phyloP scores from a whole-genome alignment of 1,140 invertebrate species.

The Goniozus legneri region DNA sequence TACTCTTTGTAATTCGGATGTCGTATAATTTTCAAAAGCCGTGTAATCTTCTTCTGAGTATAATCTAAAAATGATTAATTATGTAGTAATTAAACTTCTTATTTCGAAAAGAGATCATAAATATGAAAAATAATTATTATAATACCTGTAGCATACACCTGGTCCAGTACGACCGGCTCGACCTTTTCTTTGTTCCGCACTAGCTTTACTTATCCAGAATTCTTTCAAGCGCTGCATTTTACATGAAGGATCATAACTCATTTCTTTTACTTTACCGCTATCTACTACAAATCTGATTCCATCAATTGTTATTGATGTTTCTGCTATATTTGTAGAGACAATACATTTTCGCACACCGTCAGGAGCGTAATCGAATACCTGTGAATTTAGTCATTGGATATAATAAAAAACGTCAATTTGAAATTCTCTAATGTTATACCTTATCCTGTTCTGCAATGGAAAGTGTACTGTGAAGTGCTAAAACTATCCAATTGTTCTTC shows the following conservation, averaged over 20 bases:
- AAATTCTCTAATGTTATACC: conserved; percentile 49
- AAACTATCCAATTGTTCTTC: conserved; percentile 85
- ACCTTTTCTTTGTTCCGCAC: conserved; percentile 95
- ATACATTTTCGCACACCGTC: conserved; percentile 95
- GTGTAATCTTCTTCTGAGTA: conserved; percentile 87
- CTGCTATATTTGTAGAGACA: conserved; percentile 98
- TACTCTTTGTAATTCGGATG: conserved; percentile 89
- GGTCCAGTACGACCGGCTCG: conserved; percentile 79
- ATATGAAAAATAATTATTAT: conserved; percentile 21
- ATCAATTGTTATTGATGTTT: conserved; percentile 98
- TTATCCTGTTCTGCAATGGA: conserved; percentile 96
- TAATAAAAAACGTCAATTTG: conserved; percentile 7
- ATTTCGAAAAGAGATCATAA: background rate
- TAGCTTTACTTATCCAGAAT: conserved; percentile 96
- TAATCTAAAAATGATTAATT: conserved; percentile 69
- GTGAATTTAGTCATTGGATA: conserved; percentile 17
- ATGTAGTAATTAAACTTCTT: conserved; percentile 2
- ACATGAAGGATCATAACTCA: conserved; percentile 87
- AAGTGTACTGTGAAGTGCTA: conserved; percentile 90
- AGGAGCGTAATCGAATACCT: conserved; percentile 96
- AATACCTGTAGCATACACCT: conserved; percentile 58
- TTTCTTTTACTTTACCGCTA: conserved; percentile 96
- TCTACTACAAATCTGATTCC: conserved; percentile 97
- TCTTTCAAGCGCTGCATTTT: conserved; percentile 89
- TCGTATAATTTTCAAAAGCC: conserved; percentile 71